Evolutionary conservation across 1,140 invertebrate species (phyloP).

Genomic region (Probaryconus sp.): DNA sequence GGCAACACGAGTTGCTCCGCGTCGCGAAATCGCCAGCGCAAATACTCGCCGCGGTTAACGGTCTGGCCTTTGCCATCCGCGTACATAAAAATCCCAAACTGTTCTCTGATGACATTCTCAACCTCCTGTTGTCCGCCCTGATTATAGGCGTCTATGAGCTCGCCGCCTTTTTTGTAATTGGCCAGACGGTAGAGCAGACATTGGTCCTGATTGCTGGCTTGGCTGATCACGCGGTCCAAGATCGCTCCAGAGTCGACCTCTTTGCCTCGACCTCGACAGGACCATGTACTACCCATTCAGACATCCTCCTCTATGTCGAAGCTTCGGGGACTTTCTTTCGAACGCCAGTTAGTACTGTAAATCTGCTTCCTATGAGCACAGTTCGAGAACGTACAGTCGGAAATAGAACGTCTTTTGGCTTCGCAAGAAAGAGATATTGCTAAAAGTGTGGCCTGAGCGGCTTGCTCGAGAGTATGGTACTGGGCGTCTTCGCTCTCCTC

Average conservation of each 20-base stretch:
- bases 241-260: conserved; percentile 84
- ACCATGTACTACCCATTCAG: conserved; percentile 76
- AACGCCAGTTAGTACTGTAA: conserved; percentile 44
- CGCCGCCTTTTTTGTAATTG: conserved; percentile 94
- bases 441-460: conserved; percentile 15
- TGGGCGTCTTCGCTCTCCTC: not conserved
- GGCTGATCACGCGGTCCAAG: conserved; percentile 91
- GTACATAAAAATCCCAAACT: conserved; percentile 94
- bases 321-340: conserved; percentile 21
- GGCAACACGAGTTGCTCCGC: conserved; percentile 88
- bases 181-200: conserved; percentile 91
- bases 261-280: conserved; percentile 71
- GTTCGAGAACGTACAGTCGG: too few species aligned
- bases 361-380: conserved; percentile 40
- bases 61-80: conserved; percentile 90
- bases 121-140: conserved; percentile 88
- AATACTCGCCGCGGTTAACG: conserved; percentile 93
- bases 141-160: conserved; percentile 90
- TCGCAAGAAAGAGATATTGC: conserved; percentile 11
- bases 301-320: conserved; percentile 64
- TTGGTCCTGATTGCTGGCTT: conserved; percentile 89
- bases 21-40: conserved; percentile 95
- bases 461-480: not conserved
- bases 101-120: conserved; percentile 91
- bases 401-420: conserved; percentile 16